These are phyloP conservation scores for Pedionomus torquatus DNA, from an alignment of 2,113 vertebrate species.

Conservation along the genomic window DNA sequence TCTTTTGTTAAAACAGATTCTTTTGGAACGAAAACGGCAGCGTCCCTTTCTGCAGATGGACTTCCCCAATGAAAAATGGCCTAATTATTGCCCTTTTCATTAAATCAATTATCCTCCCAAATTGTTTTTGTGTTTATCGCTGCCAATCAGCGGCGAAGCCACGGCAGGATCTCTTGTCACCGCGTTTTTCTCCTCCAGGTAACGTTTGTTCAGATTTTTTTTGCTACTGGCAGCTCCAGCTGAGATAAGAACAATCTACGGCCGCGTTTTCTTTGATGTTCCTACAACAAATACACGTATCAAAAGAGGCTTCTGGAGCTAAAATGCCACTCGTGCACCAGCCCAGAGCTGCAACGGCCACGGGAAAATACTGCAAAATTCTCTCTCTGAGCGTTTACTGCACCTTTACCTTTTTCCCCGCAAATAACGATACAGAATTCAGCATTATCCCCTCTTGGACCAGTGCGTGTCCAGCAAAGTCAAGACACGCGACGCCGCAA, in stretches of 20 bases:
- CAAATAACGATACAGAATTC: neutral
- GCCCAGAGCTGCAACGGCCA: neutral
- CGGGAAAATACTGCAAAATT: neutral
- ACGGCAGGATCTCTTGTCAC: neutral
- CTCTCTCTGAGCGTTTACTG: neutral
- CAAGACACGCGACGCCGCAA: accelerated
- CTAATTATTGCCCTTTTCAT: neutral
- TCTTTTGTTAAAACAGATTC: neutral
- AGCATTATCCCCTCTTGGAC: neutral
- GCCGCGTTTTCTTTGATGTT: neutral
- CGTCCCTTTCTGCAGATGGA: neutral
- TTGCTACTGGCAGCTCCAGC: neutral
- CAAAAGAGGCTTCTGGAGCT: neutral
- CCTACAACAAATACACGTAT: neutral
- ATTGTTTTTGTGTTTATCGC: neutral
- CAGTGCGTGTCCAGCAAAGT: neutral
- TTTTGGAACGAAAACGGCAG: neutral
- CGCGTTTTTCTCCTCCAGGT: neutral
- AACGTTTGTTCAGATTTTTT: neutral
- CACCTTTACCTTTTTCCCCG: neutral
- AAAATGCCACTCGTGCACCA: accelerated
- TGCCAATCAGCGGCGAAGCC: neutral
- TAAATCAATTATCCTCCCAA: neutral
- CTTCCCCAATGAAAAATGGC: neutral
- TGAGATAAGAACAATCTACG: neutral